Base-by-base conservation (phyloP, 2,797 vertebrate species). In the Pangasius mekongensis region DNA sequence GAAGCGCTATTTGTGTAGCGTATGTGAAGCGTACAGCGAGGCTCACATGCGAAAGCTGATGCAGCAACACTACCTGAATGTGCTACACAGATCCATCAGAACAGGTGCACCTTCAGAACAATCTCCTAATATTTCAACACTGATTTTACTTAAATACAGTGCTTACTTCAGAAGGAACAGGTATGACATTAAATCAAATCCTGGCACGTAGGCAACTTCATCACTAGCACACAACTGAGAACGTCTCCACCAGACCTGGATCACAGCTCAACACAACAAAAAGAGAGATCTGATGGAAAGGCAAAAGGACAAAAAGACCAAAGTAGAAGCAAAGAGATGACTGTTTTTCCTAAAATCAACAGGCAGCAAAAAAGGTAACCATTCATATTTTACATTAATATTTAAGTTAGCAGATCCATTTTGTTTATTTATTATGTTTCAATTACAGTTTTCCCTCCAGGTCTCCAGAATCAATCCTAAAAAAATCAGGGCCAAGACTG, bases 21-120 rank as follows among this genome's bases (percentile, higher is more conserved):
- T 96, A 5, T 94, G 94, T 33, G 94, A 94, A 18, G 93, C 94
- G 11, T 93, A 93, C 90, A 95, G 94, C 22, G 27, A 92, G 0
- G 93, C 93, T 58, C 94, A 91, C 5, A 93, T 95, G 84, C 93
- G 91, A 30, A 81, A 76, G 47, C 84, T 96, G 90, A 93, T 97
- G 91, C 93, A 92, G 54, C 94, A 92, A 30, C 96, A 97, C 82
- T 96, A 96, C 86, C 74, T 95, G 91, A 96, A 95, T 0, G 90
- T 95, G 62, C 88, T 95, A 85, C 93, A 94, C 90, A 92, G 90
- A 83, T 92, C 94, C 56, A 90, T 88, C 52, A 27, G 5, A 18
- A 66, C 94, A 93, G 94, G 94, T 95, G 10, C 30, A 5, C 2
- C 24, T 74, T 11, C 36, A 43, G 16, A 80, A 33, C 47, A 20